phyloP scores from a whole-genome alignment of 1,140 invertebrate species.

The Drosophila ogumai region DNA sequence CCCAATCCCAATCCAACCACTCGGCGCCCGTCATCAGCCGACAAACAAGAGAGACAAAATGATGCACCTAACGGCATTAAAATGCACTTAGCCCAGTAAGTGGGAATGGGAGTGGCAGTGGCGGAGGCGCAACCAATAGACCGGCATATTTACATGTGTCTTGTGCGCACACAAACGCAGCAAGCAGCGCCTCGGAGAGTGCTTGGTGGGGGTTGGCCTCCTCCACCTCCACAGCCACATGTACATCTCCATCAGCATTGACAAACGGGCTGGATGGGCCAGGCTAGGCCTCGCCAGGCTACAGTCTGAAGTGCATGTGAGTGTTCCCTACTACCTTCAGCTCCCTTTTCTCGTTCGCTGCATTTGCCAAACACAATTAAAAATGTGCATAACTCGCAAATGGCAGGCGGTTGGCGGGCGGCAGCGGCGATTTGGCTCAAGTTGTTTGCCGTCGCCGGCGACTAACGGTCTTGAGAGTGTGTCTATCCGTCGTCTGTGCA shows the following conservation, averaged over 20 bases:
- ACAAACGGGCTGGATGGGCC: slow-evolving; percentile 30
- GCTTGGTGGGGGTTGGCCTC: not conserved
- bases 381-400: slow-evolving; percentile 76
- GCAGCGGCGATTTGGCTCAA: slow-evolving; percentile 67
- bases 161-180: slow-evolving; percentile 10
- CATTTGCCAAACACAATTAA: slow-evolving; percentile 80
- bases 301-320: slow-evolving; percentile 56
- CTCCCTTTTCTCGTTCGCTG: slow-evolving; percentile 38
- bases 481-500: slow-evolving; percentile 24
- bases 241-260: slow-evolving; percentile 47
- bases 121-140: slow-evolving; percentile 33
- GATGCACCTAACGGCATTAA: slow-evolving; percentile 71
- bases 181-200: slow-evolving; percentile 1
- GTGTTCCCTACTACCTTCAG: slow-evolving; percentile 12
- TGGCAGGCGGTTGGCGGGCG: slow-evolving; percentile 42
- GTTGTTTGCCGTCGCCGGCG: slow-evolving; percentile 56
- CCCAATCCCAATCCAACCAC: slow-evolving; percentile 17
- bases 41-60: slow-evolving; percentile 51
- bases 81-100: slow-evolving; percentile 56
- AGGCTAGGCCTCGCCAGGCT: slow-evolving; percentile 6
- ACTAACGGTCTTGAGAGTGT: slow-evolving; percentile 65
- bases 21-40: slow-evolving; percentile 27
- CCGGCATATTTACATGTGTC: slow-evolving; percentile 60
- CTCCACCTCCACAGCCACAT: not conserved
- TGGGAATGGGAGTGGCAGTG: slow-evolving; percentile 5